Percentiles rank a stretch among this genome's conserved stretches.
These are phyloP conservation scores for Xylota segnis DNA, from an alignment of 2,888 invertebrate genomes.

Conservation along the genomic window DNA sequence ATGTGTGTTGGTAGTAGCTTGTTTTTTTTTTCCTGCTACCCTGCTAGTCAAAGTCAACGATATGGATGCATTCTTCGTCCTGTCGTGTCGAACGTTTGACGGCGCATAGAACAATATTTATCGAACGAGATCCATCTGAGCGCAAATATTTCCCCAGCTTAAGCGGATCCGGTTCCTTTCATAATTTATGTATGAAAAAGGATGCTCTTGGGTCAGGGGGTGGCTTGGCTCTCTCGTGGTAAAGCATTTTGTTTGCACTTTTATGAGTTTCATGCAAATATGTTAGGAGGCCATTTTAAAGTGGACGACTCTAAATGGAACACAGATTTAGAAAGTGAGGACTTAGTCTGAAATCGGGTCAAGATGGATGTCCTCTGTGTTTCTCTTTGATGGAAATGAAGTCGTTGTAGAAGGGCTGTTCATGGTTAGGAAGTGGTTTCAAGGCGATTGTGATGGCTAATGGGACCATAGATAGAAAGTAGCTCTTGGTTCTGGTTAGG, in stretches of 20 bases:
- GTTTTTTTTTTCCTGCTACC: constrained; percentile 8
- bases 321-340: constrained; percentile 17
- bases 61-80: constrained; percentile 53
- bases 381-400: constrained; percentile 64
- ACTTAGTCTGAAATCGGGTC: constrained; percentile 60
- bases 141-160: constrained; percentile 71
- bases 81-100: constrained; percentile 72
- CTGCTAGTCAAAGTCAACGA: constrained; percentile 46
- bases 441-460: no score
- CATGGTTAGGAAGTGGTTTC: not conserved
- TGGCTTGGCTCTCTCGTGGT: not conserved
- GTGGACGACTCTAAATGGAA: constrained; percentile 35
- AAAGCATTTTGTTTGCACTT: constrained; percentile 52
- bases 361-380: constrained; percentile 45
- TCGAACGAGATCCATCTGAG: constrained; percentile 70
- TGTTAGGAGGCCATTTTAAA: constrained; percentile 55
- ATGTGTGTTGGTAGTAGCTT: not conserved
- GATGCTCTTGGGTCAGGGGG: constrained; percentile 31
- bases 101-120: constrained; percentile 73
- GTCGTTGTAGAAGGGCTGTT: constrained; percentile 8
- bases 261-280: constrained; percentile 68
- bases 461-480: no score
- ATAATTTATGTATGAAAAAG: constrained; percentile 29
- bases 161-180: constrained; percentile 69
- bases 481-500: no score